phyloP scores from a whole-genome alignment of 2,113 vertebrate species.

The Trinectes maculatus region DNA sequence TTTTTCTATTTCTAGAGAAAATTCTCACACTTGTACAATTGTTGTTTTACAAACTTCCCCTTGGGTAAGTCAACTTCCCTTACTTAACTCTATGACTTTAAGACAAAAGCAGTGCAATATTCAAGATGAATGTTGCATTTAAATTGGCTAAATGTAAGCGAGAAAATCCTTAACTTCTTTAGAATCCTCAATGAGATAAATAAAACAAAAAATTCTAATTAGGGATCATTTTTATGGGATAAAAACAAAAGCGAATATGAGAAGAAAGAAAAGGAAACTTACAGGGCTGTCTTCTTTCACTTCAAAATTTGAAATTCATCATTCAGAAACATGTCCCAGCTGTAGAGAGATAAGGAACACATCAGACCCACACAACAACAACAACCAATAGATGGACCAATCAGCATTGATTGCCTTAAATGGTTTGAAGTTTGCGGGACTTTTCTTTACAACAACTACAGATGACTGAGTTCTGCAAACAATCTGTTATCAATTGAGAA shows the following conservation, averaged over 20 bases:
- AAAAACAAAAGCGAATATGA: not conserved
- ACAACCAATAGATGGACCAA: not conserved
- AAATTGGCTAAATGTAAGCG: not conserved
- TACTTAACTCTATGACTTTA: too few species aligned
- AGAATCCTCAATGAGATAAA: not conserved
- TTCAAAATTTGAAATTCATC: constrained; percentile 28
- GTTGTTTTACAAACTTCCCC: not conserved
- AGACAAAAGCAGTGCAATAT: constrained; percentile 3
- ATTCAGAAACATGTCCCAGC: constrained; percentile 13
- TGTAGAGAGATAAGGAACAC: constrained; percentile 45
- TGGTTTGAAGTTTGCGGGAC: too few species aligned
- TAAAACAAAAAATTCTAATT: not conserved
- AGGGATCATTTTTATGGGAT: not conserved
- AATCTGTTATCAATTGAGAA: too few species aligned
- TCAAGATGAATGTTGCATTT: not conserved
- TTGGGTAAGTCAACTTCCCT: too few species aligned
- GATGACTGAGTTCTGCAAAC: too few species aligned
- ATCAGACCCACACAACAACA: constrained; percentile 5
- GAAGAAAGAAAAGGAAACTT: constrained; percentile 59
- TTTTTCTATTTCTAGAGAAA: not conserved
- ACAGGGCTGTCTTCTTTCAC: constrained; percentile 78
- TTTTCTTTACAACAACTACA: too few species aligned
- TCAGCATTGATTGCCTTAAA: not conserved
- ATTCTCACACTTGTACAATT: not conserved
- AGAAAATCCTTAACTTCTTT: not conserved